Conservation (phyloP, 1,140 invertebrate genomes). For the Zaprionus tsacasi region DNA sequence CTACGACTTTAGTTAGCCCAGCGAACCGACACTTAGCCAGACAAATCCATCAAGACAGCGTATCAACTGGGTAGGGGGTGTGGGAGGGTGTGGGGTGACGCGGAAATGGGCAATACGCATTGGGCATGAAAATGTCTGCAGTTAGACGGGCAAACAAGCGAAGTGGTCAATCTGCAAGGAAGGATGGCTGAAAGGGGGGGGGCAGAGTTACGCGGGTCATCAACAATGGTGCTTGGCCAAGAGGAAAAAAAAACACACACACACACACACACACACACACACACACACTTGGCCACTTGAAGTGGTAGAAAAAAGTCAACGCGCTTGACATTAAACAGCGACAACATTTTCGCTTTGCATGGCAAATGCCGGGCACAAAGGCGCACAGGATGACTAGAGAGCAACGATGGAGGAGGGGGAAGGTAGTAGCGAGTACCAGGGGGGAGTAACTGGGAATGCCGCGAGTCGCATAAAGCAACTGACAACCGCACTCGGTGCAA, state of each 20-base stretch:
- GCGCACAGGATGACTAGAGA: constrained; percentile 44
- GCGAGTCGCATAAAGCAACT: constrained; percentile 70
- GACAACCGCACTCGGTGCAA: constrained; percentile 57
- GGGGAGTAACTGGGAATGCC: not conserved
- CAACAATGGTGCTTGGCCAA: constrained; percentile 26
- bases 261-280: not conserved
- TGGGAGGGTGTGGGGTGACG: not conserved
- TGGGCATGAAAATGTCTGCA: constrained; percentile 64
- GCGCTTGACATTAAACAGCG: constrained; percentile 79
- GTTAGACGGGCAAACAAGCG: constrained; percentile 32
- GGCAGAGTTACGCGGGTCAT: constrained; percentile 16
- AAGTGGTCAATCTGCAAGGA: constrained; percentile 36
- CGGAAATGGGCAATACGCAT: constrained; percentile 41
- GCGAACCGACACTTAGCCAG: constrained; percentile 55
- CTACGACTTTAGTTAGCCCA: constrained; percentile 9
- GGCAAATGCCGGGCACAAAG: constrained; percentile 72
- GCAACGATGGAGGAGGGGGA: not conserved
- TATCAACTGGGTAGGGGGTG: constrained; percentile 15
- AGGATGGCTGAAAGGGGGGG: not conserved
- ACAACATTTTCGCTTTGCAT: constrained; percentile 77
- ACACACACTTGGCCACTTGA: not conserved
- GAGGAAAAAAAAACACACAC: not conserved
- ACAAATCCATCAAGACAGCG: constrained; percentile 71
- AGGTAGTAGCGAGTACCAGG: not conserved
- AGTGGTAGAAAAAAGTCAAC: constrained; percentile 51